Evolutionary conservation across 2,888 invertebrate species (phyloP).

Genomic region (Pantelozetes paolii): DNA sequence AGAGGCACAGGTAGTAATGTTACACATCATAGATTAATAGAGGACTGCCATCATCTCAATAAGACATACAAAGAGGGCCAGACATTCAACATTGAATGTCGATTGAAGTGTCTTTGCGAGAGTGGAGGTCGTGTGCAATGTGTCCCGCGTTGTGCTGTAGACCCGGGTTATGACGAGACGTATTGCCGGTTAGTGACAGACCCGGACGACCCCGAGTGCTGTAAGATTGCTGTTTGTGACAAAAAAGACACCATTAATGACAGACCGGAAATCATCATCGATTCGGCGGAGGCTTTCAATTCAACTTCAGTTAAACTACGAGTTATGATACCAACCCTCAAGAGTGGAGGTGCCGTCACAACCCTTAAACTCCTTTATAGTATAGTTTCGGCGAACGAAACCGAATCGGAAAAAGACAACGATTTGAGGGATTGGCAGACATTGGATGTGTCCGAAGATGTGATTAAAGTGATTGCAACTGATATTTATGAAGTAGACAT

Average conservation of each 20-base stretch:
- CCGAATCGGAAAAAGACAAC: constrained; percentile 31
- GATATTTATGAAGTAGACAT: constrained; percentile 57
- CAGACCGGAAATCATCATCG: constrained; percentile 37
- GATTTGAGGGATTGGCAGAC: not conserved
- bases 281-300: constrained; percentile 41
- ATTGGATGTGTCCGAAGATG: constrained; percentile 20
- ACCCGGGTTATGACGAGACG: constrained; percentile 41
- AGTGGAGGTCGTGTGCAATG: constrained; percentile 68
- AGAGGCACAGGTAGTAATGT: constrained; percentile 26
- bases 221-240: constrained; percentile 47
- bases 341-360: not conserved
- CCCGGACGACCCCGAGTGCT: constrained; percentile 47
- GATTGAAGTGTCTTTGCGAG: constrained; percentile 70
- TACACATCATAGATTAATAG: constrained; percentile 49
- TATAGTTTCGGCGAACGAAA: constrained; percentile 20
- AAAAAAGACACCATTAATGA: constrained; percentile 42
- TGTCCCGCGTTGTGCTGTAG: constrained; percentile 55
- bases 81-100: constrained; percentile 71
- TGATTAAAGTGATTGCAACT: constrained; percentile 7
- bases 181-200: constrained; percentile 45
- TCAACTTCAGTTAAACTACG: constrained; percentile 38
- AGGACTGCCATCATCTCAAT: constrained; percentile 65
- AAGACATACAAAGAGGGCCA: constrained; percentile 62
- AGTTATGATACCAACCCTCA: constrained; percentile 24
- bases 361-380: constrained; percentile 19